A percentile compares a stretch with the other conserved stretches of the same genome.
Evolutionary conservation across 2,888 invertebrate species (phyloP).

Genomic region (Amblyteles armatorius): DNA sequence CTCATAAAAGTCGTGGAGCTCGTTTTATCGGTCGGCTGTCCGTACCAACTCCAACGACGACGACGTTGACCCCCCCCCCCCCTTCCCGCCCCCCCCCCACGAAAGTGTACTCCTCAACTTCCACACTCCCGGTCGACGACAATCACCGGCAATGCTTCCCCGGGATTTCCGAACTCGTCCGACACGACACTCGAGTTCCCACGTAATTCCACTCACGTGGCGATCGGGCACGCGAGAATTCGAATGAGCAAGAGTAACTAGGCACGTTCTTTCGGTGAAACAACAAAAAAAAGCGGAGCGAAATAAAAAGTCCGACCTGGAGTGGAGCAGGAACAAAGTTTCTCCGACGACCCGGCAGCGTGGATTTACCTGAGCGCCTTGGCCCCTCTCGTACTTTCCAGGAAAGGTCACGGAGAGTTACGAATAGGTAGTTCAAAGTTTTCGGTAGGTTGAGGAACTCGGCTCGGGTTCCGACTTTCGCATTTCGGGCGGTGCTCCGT

Average conservation of each 20-base stretch:
- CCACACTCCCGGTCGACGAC: slow-evolving; percentile 47
- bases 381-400: slow-evolving; percentile 28
- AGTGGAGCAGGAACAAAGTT: slow-evolving; percentile 36
- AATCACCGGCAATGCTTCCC: slow-evolving; percentile 33
- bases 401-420: slow-evolving; percentile 53
- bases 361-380: slow-evolving; percentile 42
- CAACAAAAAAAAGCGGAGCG: slow-evolving; percentile 21
- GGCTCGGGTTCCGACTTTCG: slow-evolving; percentile 47
- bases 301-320: not conserved
- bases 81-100: not conserved
- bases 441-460: slow-evolving; percentile 1
- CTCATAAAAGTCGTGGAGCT: slow-evolving; percentile 70
- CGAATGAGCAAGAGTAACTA: slow-evolving; percentile 16
- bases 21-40: slow-evolving; percentile 64
- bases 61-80: slow-evolving; percentile 59
- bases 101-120: slow-evolving; percentile 65
- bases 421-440: slow-evolving; percentile 59
- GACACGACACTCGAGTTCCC: slow-evolving; percentile 36
- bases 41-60: slow-evolving; percentile 52
- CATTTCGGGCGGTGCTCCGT: slow-evolving; percentile 28
- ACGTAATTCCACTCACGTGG: slow-evolving; percentile 58
- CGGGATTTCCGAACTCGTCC: slow-evolving; percentile 30
- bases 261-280: slow-evolving; percentile 31
- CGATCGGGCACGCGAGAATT: slow-evolving; percentile 43
- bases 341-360: slow-evolving; percentile 24